A percentile compares a stretch with the other conserved stretches of the same genome.
Conservation (phyloP, 2,797 vertebrate species). For the Syndactyla subalaris region DNA sequence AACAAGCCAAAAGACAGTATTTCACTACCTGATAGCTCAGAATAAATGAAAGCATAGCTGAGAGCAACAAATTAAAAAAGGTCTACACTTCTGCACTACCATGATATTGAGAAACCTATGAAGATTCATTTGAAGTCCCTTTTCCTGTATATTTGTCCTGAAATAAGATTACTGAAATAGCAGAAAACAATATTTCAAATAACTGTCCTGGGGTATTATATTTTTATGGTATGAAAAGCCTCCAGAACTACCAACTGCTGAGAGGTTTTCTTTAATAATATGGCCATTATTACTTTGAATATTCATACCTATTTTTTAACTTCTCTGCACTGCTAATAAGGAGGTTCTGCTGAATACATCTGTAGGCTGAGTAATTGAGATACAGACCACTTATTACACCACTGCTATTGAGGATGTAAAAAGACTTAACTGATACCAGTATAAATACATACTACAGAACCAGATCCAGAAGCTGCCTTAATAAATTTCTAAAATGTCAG, state of each 20-base stretch:
- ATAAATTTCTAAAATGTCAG: background rate
- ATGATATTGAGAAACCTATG: background rate
- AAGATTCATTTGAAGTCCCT: background rate
- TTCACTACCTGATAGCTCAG: background rate
- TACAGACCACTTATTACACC: background rate
- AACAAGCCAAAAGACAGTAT: background rate
- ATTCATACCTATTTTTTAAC: background rate
- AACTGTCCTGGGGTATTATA: background rate
- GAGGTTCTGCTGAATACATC: background rate
- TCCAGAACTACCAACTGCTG: background rate
- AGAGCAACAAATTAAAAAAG: background rate
- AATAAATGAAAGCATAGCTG: background rate
- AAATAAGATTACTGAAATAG: background rate
- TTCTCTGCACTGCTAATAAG: background rate
- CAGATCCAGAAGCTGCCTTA: background rate
- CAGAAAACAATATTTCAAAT: background rate
- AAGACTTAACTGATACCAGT: background rate
- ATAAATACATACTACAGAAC: background rate
- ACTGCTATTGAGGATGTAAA: background rate
- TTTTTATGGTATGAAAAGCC: background rate
- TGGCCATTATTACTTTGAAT: background rate
- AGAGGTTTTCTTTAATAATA: background rate
- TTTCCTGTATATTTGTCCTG: background rate
- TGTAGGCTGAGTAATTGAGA: background rate
- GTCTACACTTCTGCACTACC: background rate